phyloP scores from a whole-genome alignment of 1,140 invertebrate species.

The Orius insidiosus region DNA sequence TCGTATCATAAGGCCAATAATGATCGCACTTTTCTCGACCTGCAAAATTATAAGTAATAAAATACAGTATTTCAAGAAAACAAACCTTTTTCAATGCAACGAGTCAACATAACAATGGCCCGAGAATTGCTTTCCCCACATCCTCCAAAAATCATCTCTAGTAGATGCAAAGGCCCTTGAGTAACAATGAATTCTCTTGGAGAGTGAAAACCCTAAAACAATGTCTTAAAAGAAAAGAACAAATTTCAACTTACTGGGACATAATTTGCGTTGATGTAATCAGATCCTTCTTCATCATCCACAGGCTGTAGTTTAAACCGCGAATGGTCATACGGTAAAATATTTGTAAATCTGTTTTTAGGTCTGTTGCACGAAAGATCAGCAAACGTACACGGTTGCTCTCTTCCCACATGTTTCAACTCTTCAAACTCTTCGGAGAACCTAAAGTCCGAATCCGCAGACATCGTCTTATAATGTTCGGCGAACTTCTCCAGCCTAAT shows the following conservation, averaged over 20 bases:
- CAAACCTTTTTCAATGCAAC: constrained; percentile 76
- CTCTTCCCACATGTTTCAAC: constrained; percentile 81
- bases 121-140: constrained; percentile 93
- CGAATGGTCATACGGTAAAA: constrained; percentile 93
- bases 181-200: constrained; percentile 92
- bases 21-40: constrained; percentile 82
- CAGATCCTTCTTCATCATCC: constrained; percentile 90
- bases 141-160: constrained; percentile 94
- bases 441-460: constrained; percentile 92
- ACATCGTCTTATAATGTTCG: constrained; percentile 88
- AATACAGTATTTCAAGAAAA: too few species aligned
- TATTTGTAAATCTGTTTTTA: constrained; percentile 98
- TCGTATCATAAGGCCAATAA: constrained; percentile 91
- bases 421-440: constrained; percentile 99
- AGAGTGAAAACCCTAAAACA: constrained; percentile 66
- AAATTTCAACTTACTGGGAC: constrained; percentile 57
- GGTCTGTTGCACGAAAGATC: constrained; percentile 89
- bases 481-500: constrained; percentile 78
- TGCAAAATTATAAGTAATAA: constrained; percentile 16
- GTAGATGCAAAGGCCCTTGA: constrained; percentile 90
- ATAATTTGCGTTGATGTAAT: constrained; percentile 95
- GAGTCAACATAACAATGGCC: constrained; percentile 95
- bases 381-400: constrained; percentile 75
- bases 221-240: not conserved
- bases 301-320: constrained; percentile 86